These are phyloP conservation scores for Nomada flava DNA, from an alignment of 2,888 invertebrate species.

Conservation along the genomic window DNA sequence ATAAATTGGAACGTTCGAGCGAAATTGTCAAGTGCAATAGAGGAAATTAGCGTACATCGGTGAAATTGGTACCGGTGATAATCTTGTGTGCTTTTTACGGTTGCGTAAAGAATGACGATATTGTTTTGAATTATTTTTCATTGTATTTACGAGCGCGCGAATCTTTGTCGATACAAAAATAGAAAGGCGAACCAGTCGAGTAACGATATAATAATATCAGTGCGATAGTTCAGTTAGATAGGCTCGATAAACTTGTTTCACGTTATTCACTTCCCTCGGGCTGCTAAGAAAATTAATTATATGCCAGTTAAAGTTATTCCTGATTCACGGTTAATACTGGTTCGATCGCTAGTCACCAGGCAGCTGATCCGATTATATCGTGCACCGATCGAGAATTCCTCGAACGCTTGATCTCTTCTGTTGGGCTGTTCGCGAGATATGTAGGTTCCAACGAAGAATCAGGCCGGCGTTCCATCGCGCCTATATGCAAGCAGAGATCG, in stretches of 20 bases:
- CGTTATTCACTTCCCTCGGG: background rate
- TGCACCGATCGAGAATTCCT: slow-evolving; percentile 55
- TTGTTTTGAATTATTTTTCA: no score
- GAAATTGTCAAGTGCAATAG: no score
- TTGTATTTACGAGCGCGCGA: no score
- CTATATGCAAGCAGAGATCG: slow-evolving; percentile 16
- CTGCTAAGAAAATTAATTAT: slow-evolving; percentile 6
- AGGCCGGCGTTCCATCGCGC: slow-evolving; percentile 13
- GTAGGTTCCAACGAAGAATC: slow-evolving; percentile 20
- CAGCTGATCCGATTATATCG: slow-evolving; percentile 77
- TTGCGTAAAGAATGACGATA: no score
- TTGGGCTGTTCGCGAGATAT: slow-evolving; percentile 32
- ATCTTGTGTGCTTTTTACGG: background rate
- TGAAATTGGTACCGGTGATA: background rate
- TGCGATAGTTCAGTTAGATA: no score
- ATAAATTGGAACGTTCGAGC: no score
- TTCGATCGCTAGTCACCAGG: slow-evolving; percentile 64
- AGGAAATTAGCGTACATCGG: no score
- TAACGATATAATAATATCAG: background rate
- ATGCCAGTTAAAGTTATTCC: background rate
- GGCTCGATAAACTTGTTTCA: background rate
- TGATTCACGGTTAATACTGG: slow-evolving; percentile 25
- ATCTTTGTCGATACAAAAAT: no score
- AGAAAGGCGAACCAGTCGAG: no score
- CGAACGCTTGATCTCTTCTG: slow-evolving; percentile 53